phyloP scores from a whole-genome alignment of 2,113 vertebrate genomes.

The Xiphias gladius region DNA sequence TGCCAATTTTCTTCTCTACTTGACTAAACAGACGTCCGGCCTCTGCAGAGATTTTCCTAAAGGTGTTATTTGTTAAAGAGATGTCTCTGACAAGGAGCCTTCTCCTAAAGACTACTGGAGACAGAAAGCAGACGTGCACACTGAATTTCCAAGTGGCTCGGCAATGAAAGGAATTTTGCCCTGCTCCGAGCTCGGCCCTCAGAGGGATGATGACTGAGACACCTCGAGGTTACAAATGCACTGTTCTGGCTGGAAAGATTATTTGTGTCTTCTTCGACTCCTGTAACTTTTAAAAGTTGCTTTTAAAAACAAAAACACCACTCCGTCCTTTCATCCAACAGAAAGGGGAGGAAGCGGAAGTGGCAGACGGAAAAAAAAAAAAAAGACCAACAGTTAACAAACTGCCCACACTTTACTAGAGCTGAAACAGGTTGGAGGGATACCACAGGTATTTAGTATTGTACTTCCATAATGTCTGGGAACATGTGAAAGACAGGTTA shows the following conservation, averaged over 20 bases:
- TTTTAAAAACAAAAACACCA: background rate
- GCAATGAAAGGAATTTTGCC: no score
- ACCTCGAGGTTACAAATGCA: conserved; percentile 6
- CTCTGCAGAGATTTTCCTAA: conserved; percentile 30
- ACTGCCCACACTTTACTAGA: no score
- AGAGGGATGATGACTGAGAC: conserved; percentile 16
- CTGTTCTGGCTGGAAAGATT: conserved; percentile 10
- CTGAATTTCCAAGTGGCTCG: conserved; percentile 38
- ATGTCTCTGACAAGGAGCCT: conserved; percentile 39
- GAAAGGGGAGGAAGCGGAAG: background rate
- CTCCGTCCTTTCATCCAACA: background rate
- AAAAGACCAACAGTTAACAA: no score
- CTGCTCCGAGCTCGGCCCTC: conserved; percentile 30
- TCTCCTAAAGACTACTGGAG: conserved; percentile 34
- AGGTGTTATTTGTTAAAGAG: conserved; percentile 54
- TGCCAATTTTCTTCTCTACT: conserved; percentile 28
- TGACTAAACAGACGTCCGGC: conserved; percentile 32
- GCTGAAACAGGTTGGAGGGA: no score
- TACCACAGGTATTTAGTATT: no score
- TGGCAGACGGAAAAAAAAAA: background rate
- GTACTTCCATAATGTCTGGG: no score
- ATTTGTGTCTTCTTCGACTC: background rate
- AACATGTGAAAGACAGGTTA: no score
- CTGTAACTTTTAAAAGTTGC: background rate
- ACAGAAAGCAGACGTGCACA: conserved; percentile 3